These are phyloP conservation scores for Platygyra sinensis DNA, from an alignment of 64 coral and sea anemone genomes.

Conservation along the genomic window DNA sequence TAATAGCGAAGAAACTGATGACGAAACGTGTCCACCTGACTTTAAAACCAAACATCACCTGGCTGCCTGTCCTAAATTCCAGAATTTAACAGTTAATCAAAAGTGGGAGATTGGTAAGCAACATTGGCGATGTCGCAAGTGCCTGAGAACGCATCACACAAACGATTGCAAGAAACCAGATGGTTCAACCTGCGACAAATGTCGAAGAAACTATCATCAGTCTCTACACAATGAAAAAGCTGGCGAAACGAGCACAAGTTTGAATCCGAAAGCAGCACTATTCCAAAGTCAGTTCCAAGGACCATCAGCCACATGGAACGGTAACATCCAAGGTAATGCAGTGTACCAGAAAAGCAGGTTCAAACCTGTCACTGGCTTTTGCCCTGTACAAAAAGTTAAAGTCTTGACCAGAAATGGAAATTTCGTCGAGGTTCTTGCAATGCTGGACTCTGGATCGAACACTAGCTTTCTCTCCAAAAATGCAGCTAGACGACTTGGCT, in stretches of 20 bases:
- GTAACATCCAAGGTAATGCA: too few relatives aligned
- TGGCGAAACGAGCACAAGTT: slow-evolving; percentile 12
- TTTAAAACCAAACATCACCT: slow-evolving; percentile 53
- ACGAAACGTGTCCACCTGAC: slow-evolving; percentile 33
- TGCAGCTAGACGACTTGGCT: slow-evolving; percentile 57
- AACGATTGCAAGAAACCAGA: too few relatives aligned
- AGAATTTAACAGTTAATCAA: slow-evolving; percentile 45
- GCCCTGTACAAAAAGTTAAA: too few relatives aligned
- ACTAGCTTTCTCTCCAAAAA: too few relatives aligned
- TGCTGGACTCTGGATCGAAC: too few relatives aligned
- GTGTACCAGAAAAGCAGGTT: slow-evolving; percentile 30
- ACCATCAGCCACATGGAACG: not conserved
- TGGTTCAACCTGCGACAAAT: too few relatives aligned
- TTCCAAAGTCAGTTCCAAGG: slow-evolving; percentile 19
- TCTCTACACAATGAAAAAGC: slow-evolving; percentile 56
- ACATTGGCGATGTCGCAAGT: too few relatives aligned
- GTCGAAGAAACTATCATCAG: slow-evolving; percentile 39
- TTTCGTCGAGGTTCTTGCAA: slow-evolving; percentile 37
- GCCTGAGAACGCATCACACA: slow-evolving; percentile 57
- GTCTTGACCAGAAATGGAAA: slow-evolving; percentile 14
- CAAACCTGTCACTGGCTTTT: slow-evolving; percentile 4
- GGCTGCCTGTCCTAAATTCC: too few relatives aligned
- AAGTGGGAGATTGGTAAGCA: slow-evolving; percentile 49
- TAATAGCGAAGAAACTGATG: not conserved
- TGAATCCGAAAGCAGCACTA: not conserved